These are phyloP conservation scores for Himalopsyche japonica DNA, from an alignment of 2,888 invertebrate species.

Conservation along the genomic window DNA sequence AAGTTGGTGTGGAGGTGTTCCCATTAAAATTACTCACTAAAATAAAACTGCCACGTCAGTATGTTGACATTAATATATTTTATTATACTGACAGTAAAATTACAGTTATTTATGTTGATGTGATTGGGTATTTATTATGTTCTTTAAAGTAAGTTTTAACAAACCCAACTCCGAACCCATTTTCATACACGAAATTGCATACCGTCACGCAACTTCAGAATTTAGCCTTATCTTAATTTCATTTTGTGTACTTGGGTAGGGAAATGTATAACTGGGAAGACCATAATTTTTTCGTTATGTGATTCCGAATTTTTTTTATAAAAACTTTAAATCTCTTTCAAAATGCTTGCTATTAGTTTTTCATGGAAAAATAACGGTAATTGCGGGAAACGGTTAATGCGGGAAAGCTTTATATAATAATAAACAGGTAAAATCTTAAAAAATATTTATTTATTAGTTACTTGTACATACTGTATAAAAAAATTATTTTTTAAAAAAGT, in stretches of 20 bases:
- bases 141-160: neutral
- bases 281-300: too few species aligned
- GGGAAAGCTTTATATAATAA: too few species aligned
- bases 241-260: neutral
- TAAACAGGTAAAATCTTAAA: too few species aligned
- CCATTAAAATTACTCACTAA: neutral
- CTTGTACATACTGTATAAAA: too few species aligned
- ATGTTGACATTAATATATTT: neutral
- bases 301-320: too few species aligned
- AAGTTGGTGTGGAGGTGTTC: too few species aligned
- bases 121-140: neutral
- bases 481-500: too few species aligned
- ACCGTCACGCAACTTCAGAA: slow-evolving; percentile 17
- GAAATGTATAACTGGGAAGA: neutral
- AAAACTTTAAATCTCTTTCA: too few species aligned
- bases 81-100: neutral
- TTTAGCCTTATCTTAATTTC: slow-evolving; percentile 27
- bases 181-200: slow-evolving; percentile 5
- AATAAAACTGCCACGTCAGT: neutral
- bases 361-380: too few species aligned
- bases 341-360: too few species aligned
- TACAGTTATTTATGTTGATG: neutral
- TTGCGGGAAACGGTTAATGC: too few species aligned
- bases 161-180: neutral
- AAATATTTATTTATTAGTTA: too few species aligned